These are phyloP conservation scores for Indicator maculatus DNA, from an alignment of 2,113 vertebrate species.

Conservation along the genomic window DNA sequence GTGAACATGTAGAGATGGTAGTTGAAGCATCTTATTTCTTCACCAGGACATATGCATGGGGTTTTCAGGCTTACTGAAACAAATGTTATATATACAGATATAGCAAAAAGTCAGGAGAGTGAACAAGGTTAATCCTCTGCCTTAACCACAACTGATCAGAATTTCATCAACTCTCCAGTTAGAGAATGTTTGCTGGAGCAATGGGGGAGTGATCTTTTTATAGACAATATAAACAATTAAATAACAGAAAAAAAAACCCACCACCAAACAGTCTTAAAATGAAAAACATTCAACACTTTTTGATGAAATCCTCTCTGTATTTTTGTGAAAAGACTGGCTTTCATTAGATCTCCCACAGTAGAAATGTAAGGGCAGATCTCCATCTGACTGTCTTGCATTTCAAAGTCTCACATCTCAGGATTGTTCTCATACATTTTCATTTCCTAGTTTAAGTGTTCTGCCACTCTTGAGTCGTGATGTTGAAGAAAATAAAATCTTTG, in stretches of 20 bases:
- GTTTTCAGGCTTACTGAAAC: neutral
- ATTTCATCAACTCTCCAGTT: neutral
- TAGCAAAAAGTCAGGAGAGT: neutral
- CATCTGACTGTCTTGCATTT: neutral
- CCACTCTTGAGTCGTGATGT: neutral
- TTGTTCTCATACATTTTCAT: neutral
- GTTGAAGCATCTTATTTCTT: neutral
- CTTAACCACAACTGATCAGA: neutral
- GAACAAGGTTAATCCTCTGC: neutral
- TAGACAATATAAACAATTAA: neutral
- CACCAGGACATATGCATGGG: fast-evolving
- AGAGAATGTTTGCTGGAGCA: neutral
- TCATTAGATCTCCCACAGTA: neutral
- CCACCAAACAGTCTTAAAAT: neutral
- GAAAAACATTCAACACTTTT: neutral
- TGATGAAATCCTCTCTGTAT: neutral
- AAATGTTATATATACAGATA: neutral
- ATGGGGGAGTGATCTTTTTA: neutral
- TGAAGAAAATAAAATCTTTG: neutral
- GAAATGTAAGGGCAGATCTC: neutral
- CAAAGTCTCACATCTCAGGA: neutral
- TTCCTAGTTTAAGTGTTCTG: neutral
- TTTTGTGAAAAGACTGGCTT: neutral
- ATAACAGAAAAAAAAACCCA: neutral
- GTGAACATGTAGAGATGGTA: neutral